phyloP scores from a whole-genome alignment of 1,140 invertebrate species.

The Heliconius melpomene region DNA sequence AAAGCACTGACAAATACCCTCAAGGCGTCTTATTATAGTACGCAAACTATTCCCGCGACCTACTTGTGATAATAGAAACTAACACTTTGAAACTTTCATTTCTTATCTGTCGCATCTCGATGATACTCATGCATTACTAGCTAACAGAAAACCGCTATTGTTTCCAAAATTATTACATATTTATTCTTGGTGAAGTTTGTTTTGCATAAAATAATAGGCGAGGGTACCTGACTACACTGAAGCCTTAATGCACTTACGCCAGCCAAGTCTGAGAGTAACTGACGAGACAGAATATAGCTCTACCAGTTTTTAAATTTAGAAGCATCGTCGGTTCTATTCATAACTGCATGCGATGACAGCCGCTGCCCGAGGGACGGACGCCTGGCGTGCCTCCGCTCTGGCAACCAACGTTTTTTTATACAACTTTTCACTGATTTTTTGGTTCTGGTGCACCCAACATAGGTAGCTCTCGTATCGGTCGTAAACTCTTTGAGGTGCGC shows the following conservation, averaged over 20 bases:
- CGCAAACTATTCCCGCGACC: conserved; percentile 40
- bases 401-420: conserved; percentile 24
- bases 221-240: conserved; percentile 43
- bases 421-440: conserved; percentile 28
- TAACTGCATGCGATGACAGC: conserved; percentile 38
- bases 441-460: conserved; percentile 19
- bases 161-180: conserved; percentile 59
- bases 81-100: conserved; percentile 40
- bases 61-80: conserved; percentile 40
- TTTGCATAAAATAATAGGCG: conserved; percentile 66
- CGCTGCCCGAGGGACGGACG: conserved; percentile 30
- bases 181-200: conserved; percentile 50
- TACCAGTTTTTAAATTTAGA: conserved; percentile 45
- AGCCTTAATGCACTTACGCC: conserved; percentile 59
- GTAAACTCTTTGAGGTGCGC: conserved; percentile 36
- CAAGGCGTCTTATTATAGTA: conserved; percentile 34
- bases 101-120: conserved; percentile 38
- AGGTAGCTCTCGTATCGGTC: conserved; percentile 28
- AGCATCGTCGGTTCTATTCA: conserved; percentile 43
- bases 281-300: conserved; percentile 44
- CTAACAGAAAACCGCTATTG: conserved; percentile 51
- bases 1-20: conserved; percentile 38
- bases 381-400: conserved; percentile 23
- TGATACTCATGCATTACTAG: conserved; percentile 32
- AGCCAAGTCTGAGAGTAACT: conserved; percentile 46